Base-by-base conservation (phyloP, 2,888 invertebrate species). In the Drosophila meridiana region DNA sequence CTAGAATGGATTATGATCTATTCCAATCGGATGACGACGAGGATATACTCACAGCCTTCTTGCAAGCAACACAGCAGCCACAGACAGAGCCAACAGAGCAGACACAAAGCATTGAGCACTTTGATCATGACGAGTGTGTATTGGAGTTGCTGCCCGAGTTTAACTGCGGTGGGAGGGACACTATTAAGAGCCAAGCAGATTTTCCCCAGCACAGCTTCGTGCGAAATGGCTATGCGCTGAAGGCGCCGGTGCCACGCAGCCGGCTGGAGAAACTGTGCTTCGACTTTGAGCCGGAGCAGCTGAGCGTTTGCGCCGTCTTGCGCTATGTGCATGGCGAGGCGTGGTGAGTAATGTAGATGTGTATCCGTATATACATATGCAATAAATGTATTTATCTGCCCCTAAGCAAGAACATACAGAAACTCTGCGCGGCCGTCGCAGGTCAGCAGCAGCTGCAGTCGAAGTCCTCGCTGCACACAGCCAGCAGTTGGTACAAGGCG, bases 21-120 rank as follows among this genome's bases (percentile, higher is more conserved):
- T 93, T 93, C 76, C 92, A 92, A 72, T 78, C 87, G 4, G 93
- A 93, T 59, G 93, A 93, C 57, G 93, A 93, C 57, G 93, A 93
- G 66, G 91, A 92, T 36, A 83, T 93, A 40, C 69, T 93, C 4
- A 90, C 88, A 5, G 88, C 92, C 14, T 90, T 81, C 56, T 68
- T 91, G 26, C 82, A 87, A 48, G 91, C 89, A 26, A 91, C 92
- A 30, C 90, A 90, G 79, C 66, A 75, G 42, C 59, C 67, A n/a
- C 59, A 59, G 6, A 7, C 47, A 6, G 69, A 56, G 28, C 53
- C 13, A 13, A 7, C 32, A 11, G 38, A 47, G 1, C 55, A 47
- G 14, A 11, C 62, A 13, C 8, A 62, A n/a, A 11, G 50, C 57
- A 30, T 26, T 42, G 47, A 59, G 2, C 20, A 45, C 2, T 50